Base-by-base conservation (phyloP, 2,888 invertebrate species). In the Metopia argyrocephala region DNA sequence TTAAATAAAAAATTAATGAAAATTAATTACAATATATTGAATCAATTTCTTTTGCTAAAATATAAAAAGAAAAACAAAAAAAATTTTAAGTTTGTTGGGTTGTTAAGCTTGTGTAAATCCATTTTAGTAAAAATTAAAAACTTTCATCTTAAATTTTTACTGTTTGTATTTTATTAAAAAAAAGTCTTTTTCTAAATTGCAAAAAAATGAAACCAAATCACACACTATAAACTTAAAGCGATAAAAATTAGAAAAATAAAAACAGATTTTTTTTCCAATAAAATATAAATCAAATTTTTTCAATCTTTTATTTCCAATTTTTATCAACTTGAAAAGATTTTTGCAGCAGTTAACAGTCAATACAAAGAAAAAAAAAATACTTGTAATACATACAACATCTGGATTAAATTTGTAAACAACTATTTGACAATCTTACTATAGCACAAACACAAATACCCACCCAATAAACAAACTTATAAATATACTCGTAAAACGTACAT, bases 271-370 rank as follows among this genome's bases (percentile, higher is more conserved):
- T 56, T 45, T 56, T 56, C 45, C 56, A 54, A 68, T 48, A 56
- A 54, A 31, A 18, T 27, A 46, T 68, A 68, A 68, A 59, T 59
- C 57, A 69, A 57, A 46, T 7, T 68, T 46, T 69, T 4, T 25
- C 7, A 28, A 21, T 0, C 20, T 56, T 12, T 38, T 38, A 15
- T 38, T 38, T 38, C 15, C 38, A 15, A 12, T 15, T 38, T 4
- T 38, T 38, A 38, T 38, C 38, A 38, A 38, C 15, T n/a, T 38
- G 38, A 38, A 38, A 38, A 12, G 3, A 38, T 38, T 12, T 15
- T 38, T 38, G 4, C 38, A 38, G 15, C 9, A 38, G 15, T 38
- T 12, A 38, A 38, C 38, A 38, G n/a, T n/a, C 38, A 4, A 38
- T 12, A 12, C 12, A 38, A 38, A 38, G 2, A 15, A 38, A 38